Base-by-base conservation (phyloP, 2,113 vertebrate species). In the Cyanoderma ruficeps region DNA sequence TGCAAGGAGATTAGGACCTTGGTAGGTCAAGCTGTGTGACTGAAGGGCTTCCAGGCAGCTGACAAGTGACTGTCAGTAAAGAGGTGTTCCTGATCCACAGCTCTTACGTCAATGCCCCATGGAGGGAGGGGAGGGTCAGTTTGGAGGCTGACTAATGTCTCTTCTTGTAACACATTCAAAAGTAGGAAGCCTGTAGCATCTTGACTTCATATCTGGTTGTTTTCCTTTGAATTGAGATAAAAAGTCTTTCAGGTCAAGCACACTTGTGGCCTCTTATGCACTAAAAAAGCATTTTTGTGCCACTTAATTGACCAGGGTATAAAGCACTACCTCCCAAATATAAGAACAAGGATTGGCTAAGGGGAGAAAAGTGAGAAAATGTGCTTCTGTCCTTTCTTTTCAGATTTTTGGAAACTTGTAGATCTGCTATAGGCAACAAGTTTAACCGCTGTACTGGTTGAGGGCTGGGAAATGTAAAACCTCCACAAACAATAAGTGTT, bases 21-120 rank as follows among this genome's bases (percentile, higher is more conserved):
- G 18, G 42, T 46, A 72, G 42, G n/a, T 76, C 0, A 5, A 67
- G 70, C n/a, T 39, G 3, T 18, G 1, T 35, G 67, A 49, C 13
- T 77, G 50, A 68, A 93, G 55, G 31, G 41, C 27, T 84, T 63
- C 44, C 59, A 60, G 83, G 49, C 57, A 46, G 33, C 44, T 90
- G 35, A 24, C 18, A 31, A 41, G 37, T 41, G 85, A 7, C 46
- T 10, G 2, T 67, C 56, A 28, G 2, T 25, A n/a, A 46, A 61
- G 44, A 61, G 22, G 3, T 68, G 49, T 71, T 87, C 19, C 87
- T 83, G 70, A 79, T n/a, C 18, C 27, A 11, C 37, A 56, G 53
- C 28, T 79, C 42, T 70, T 63, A 3, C 0, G 0, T n/a, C 2
- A 9, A 2, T 70, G 35, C 22, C 33, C 33, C 1, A 0, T 28